Evolutionary conservation across 2,888 invertebrate species (phyloP).

Genomic region (Rapana venosa): DNA sequence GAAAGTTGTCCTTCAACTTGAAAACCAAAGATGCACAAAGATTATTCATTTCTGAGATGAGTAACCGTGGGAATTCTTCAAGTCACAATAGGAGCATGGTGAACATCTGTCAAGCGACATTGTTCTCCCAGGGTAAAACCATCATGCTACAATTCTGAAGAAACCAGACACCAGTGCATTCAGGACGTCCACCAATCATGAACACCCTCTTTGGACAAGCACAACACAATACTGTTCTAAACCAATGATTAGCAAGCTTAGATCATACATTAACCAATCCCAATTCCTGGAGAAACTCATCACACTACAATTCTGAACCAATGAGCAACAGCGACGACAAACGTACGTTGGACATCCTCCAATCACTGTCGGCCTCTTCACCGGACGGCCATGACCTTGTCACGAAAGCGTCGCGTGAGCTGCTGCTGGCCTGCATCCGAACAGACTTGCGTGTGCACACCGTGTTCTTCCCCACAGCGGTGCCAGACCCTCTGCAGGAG

Average conservation of each 20-base stretch:
- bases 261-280: background rate
- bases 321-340: conserved; percentile 45
- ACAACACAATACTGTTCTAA: background rate
- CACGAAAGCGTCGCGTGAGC: conserved; percentile 66
- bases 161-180: background rate
- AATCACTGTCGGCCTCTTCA: conserved; percentile 67
- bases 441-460: conserved; percentile 65
- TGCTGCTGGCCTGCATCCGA: conserved; percentile 69
- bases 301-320: background rate
- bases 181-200: background rate
- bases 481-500: conserved; percentile 55
- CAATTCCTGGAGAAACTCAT: background rate
- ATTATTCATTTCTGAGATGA: too few relatives aligned
- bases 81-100: too few relatives aligned
- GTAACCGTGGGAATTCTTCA: too few relatives aligned
- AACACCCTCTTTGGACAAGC: background rate
- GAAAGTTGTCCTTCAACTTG: too few relatives aligned
- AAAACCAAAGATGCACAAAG: too few relatives aligned
- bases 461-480: conserved; percentile 69
- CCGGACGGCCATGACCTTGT: conserved; percentile 66
- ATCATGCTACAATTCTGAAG: background rate
- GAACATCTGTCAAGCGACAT: too few relatives aligned
- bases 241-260: background rate
- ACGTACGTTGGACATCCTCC: conserved; percentile 66
- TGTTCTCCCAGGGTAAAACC: background rate